Evolutionary conservation across 64 coral and sea anemone species (phyloP), one percentile per base, ranked within the genome.

Genomic region (Hydrozoanthus tunicans): DNA sequence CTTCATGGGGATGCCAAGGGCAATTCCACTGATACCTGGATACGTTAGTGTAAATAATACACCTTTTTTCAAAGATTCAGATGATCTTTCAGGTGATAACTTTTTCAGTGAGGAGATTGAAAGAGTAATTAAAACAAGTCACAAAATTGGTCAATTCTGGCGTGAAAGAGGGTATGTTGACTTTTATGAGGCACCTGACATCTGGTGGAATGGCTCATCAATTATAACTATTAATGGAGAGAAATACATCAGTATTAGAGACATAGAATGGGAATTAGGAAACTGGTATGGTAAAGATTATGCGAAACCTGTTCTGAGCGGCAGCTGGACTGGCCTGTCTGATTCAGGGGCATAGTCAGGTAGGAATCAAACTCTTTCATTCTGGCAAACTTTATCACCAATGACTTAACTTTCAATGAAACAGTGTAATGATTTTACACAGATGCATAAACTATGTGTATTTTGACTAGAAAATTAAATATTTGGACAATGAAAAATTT

Each of bases 101-200:
- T 85, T 96, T 43, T 96, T 96, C 52, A 93, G 86, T 73, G 26
- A 90, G 53, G 88, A 66, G 17, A 82, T 93, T 66, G 51, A 62
- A 58, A 61, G 58, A 71, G 61, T 65, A 86, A 77, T 96, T 15
- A 62, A 58, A 56, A 71, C n/a, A 20, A 74, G 77, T 77, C 24
- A 90, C 55, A 91, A 72, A 6, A 75, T 91, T 60, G 70, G 54
- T n/a, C 70, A 25, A 20, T 52, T 65, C 9, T 96, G 95, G 95
- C 67, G 81, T 67, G 56, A 89, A 70, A 86, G 81, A 52, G 89
- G 95, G 11, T 96, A 93, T 78, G 66, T 94, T 7, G 95, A 96
- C 51, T 91, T 96, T n/a, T 93, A 96, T 57, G 59, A 75, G 51
- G 72, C 81, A 1, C 82, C 73, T 58, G 81, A 80, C 7, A 81